Evolutionary conservation across 2,888 invertebrate species (phyloP), one percentile per base, ranked within the genome.

Genomic region (Halictus ligatus): DNA sequence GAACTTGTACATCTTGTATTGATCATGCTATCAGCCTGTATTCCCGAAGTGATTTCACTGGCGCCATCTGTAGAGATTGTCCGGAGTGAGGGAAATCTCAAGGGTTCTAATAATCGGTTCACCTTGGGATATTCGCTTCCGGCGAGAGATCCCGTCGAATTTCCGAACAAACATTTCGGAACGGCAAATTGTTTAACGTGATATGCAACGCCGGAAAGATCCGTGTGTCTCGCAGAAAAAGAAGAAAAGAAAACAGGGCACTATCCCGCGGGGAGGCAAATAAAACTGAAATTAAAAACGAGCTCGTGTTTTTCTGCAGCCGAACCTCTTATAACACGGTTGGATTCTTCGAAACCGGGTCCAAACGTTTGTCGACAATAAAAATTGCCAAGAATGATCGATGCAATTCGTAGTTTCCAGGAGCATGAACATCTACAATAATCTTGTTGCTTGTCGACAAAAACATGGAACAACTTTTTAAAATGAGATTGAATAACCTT

Each of bases 11-110:
- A 83, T 79, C 80, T 76, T 79, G 89, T 89, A 89, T 89, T 81
- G 89, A 89, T 89, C 82, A 84, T 84, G 72, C 78, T 85, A 89
- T 48, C 76, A 76, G 83, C 81, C 50, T 48, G 15, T 21, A 21
- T 43, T 64, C 78, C 40, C 83, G 79, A 86, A 89, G 87, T 60
- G 83, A 81, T 69, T 83, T 81, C 80, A 0, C 83, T 89, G 85
- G 79, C 89, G 89, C 88, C 89, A 89, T 88, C 88, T 89, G 78
- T 89, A 89, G 82, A 81, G 29, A 79, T 84, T 77, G 82, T 71
- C 75, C 75, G 18, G 84, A 89, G 75, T 76, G 80, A 86, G 18
- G 18, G 64, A 13, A 81, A 74, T 46, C 73, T 78, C 60, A 86
- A 87, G 78, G 69, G 73, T 54, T 46, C 58, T 71, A 69, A 78